Base-by-base conservation (phyloP, 2,797 vertebrate genomes). In the Oryzias sinensis region DNA sequence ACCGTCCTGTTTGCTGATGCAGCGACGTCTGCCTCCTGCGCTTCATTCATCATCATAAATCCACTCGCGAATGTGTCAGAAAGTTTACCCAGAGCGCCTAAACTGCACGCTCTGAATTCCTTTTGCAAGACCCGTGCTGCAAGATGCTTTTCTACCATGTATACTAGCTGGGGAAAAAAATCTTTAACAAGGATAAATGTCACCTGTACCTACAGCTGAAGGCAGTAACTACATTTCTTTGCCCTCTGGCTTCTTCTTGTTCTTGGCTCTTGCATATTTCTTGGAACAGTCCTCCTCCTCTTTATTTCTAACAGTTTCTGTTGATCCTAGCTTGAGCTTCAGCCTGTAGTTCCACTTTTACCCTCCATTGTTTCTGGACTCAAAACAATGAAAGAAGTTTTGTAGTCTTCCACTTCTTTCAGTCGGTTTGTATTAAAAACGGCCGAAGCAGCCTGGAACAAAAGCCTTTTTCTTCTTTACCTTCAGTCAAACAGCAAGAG, bases 11-110 rank as follows among this genome's bases (percentile, higher is more conserved):
- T 66, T 72, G 59, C 73, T 79, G 77, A 78, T 68, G 63, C 71
- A 70, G 75, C 64, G 43, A 20, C 51, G 62, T 60, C 52, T 53
- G 46, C 56, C 37, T 62, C 61, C 49, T 49, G 55, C 58, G 70
- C 79, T 51, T 67, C 20, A 74, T 78, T 78, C 62, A 64, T 76
- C 66, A 70, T 80, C 65, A 70, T 82, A 75, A 68, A 72, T 65
- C 62, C 44, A 48, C 67, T 66, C 24, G 24, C 24, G 53, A 59
- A 59, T 42, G 49, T 69, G 71, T 81, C 65, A 20, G 45, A 29
- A 65, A 63, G 76, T 80, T 78, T 79, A 58, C 70, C 56, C 52
- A 53, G 47, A 65, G 55, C 33, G n/a, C 18, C 65, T 48, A 49
- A 75, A 78, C 73, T 68, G 78, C 49, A 44, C 18, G 11, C 22